Evolutionary conservation across 2,888 invertebrate species (phyloP).

Genomic region (Drosophila buzzatii): DNA sequence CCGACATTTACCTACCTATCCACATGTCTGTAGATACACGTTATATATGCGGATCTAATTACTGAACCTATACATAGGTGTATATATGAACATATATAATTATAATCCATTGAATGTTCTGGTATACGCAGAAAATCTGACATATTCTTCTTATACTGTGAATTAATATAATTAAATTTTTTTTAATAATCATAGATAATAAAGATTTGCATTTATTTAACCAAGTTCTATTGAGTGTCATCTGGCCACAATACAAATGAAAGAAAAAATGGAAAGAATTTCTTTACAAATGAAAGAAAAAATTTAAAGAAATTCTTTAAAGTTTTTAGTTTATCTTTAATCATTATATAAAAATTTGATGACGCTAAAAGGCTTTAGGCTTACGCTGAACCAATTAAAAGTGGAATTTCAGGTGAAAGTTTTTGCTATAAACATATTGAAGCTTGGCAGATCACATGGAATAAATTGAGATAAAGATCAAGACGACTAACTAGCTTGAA

Average conservation of each 20-base stretch:
- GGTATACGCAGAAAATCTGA: not conserved
- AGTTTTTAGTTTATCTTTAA: not conserved
- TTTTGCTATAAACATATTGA: not conserved
- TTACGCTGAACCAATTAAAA: not conserved
- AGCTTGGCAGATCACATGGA: not conserved
- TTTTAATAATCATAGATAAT: not conserved
- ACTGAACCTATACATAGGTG: not conserved
- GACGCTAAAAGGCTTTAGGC: too few species aligned
- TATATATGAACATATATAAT: not conserved
- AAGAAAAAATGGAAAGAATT: not conserved
- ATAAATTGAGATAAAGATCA: too few species aligned
- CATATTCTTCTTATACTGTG: not conserved
- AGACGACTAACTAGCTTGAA: too few species aligned
- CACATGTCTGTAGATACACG: not conserved
- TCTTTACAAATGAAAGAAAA: not conserved
- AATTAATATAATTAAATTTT: not conserved
- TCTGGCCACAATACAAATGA: too few species aligned
- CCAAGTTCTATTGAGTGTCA: too few species aligned
- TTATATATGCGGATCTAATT: constrained; percentile 1
- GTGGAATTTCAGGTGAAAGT: not conserved
- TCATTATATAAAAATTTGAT: not conserved
- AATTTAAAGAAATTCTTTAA: not conserved
- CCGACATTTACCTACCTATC: constrained; percentile 1
- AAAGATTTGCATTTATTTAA: not conserved
- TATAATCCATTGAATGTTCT: constrained; percentile 4